Base-by-base conservation (phyloP, 2,797 vertebrate species). In the Hoplostethus mediterraneus region DNA sequence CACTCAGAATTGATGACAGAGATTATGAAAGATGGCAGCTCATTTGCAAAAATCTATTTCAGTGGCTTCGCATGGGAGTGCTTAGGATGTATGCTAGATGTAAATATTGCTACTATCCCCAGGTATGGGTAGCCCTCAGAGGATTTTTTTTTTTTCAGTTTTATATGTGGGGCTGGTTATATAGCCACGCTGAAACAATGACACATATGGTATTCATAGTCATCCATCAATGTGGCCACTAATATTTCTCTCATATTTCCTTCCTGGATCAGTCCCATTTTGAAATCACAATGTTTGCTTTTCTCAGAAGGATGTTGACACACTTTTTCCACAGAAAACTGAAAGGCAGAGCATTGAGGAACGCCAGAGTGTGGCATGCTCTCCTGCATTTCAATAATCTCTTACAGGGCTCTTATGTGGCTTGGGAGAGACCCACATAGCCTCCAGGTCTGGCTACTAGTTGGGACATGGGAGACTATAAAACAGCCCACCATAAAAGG, bases 221-320 rank as follows among this genome's bases (percentile, higher is more conserved):
- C 59, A 64, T 67, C 48, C 56, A 62, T 78, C 55, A 55, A 48
- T 28, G 30, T 42, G 36, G 16, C 74, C 45, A 63, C 33, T 58
- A 67, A 80, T 67, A 82, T 61, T 74, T 79, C 36, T 77, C 45
- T 75, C 14, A 25, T 28, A 44, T 82, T 71, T 88, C 63, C 55
- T 70, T 80, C 58, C 63, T 73, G 55, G 62, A 70, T 73, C 44
- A 74, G 61, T 17, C 38, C 45, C 63, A 55, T 73, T 81, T 80
- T 73, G 28, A 80, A 89, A 71, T 64, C 31, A 56, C 7, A 57
- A 48, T 75, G 66, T 82, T 79, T 73, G 64, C 55, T 76, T 83
- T 87, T 82, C 75, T 74, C 64, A 73, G 63, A 77, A 71, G 52
- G 42, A 73, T 79, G 75, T 56, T 77, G 71, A 86, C 80, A 87